Evolutionary conservation across 2,113 vertebrate species (phyloP).

Genomic region (Lichenostomus cassidix): DNA sequence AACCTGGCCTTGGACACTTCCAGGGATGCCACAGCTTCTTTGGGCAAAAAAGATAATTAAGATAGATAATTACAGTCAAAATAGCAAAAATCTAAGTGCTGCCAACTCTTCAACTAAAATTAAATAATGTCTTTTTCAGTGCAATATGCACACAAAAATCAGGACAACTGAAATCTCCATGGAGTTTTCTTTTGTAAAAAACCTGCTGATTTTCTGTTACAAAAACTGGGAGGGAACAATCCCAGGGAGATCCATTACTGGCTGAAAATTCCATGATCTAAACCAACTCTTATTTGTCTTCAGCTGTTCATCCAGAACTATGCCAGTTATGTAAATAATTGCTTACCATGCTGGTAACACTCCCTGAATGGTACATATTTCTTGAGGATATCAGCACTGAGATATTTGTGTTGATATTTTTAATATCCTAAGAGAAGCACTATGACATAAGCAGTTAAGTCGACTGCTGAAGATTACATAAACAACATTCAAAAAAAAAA

Average conservation of each 20-base stretch:
- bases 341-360: slow-evolving; percentile 19
- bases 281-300: slow-evolving; percentile 4
- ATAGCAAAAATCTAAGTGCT: neutral
- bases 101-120: neutral
- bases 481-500: neutral
- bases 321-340: slow-evolving; percentile 55
- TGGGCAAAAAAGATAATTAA: neutral
- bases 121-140: neutral
- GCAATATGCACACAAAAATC: neutral
- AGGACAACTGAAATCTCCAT: neutral
- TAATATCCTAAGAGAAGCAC: neutral
- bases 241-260: neutral
- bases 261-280: neutral
- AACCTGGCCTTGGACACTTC: neutral
- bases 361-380: neutral
- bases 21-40: neutral
- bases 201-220: neutral
- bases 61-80: neutral
- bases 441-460: neutral
- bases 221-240: neutral
- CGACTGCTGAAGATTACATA: neutral
- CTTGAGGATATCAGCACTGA: neutral
- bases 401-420: neutral
- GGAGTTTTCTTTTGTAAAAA: neutral
- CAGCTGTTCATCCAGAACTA: slow-evolving; percentile 25